phyloP scores from a whole-genome alignment of 1,140 invertebrate species.

The Ladona fulva region DNA sequence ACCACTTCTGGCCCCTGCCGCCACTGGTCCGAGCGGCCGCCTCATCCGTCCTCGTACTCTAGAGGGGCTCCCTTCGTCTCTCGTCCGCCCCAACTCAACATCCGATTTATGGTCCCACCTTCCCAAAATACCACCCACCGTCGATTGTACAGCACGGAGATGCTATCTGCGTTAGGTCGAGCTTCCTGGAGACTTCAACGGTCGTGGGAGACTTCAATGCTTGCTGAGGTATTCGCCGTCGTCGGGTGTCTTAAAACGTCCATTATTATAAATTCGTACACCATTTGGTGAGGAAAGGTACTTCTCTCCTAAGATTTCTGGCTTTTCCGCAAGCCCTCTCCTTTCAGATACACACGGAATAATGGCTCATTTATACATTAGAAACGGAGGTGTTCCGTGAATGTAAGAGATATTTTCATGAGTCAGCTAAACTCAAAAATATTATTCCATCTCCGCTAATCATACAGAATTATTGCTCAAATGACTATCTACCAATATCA shows the following conservation, averaged over 20 bases:
- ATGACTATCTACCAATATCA: no score
- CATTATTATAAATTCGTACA: not conserved
- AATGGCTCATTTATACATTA: no score
- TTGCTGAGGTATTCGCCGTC: not conserved
- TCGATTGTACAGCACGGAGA: not conserved
- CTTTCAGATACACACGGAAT: no score
- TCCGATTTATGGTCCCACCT: slow-evolving; percentile 3
- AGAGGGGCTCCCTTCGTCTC: not conserved
- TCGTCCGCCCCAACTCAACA: not conserved
- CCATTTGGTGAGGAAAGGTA: not conserved
- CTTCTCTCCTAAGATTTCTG: no score
- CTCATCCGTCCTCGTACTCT: not conserved
- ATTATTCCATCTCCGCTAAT: no score
- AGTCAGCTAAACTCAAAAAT: no score
- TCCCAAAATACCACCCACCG: not conserved
- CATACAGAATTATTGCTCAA: no score
- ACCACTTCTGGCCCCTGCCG: not conserved
- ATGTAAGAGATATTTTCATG: no score
- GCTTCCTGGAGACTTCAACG: not conserved
- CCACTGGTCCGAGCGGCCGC: not conserved
- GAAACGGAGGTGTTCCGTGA: no score
- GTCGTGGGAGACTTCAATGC: not conserved
- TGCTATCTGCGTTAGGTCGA: not conserved
- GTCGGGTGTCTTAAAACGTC: not conserved
- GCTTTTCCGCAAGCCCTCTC: no score